Base-by-base conservation (phyloP, 2,113 vertebrate species). In the Chauna torquata region DNA sequence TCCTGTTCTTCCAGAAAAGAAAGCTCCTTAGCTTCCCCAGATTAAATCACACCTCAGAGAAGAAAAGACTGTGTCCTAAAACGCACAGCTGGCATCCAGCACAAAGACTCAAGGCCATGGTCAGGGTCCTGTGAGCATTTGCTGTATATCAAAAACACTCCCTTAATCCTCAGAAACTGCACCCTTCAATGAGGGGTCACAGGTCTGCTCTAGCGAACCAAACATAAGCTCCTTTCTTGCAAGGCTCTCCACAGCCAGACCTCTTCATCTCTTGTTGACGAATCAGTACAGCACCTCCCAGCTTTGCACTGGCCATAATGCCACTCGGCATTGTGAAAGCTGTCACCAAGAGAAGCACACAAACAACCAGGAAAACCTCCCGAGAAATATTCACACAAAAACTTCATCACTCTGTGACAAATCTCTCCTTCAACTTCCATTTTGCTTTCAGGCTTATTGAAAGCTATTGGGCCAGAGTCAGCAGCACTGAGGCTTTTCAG, bases 401-500 rank as follows among this genome's bases (percentile, higher is more conserved):
- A 14, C 17, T 14, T 52, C 16, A 18, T 8, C 0, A 11, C 14
- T 58, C 24, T 34, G 16, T 38, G 58, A 55, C 4, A 0, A 82
- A 62, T 50, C 24, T 55, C 45, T 66, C 40, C 34, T 61, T 69
- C 65, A 55, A 12, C 10, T 9, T 8, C 16, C n/a, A 9, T 2
- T 6, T 23, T 64, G n/a, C 68, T 36, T 71, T 24, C 15, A 32
- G 42, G 55, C 25, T 28, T 40, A 12, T 34, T 38, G 12, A 20
- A 34, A 58, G 24, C 64, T 36, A 42, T 30, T 64, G 74, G 45
- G 5, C 38, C 42, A 54, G 40, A 8, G 3, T 27, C 4, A 5
- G 66, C 45, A 88, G 30, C 1, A 1, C 47, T 5, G 1, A 1
- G 24, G 42, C 38, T 76, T n/a, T n/a, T 57, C 62, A 55, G 0